Evolutionary conservation across 2,797 vertebrate species (phyloP).

Genomic region (Schizopygopsis malacanthus): DNA sequence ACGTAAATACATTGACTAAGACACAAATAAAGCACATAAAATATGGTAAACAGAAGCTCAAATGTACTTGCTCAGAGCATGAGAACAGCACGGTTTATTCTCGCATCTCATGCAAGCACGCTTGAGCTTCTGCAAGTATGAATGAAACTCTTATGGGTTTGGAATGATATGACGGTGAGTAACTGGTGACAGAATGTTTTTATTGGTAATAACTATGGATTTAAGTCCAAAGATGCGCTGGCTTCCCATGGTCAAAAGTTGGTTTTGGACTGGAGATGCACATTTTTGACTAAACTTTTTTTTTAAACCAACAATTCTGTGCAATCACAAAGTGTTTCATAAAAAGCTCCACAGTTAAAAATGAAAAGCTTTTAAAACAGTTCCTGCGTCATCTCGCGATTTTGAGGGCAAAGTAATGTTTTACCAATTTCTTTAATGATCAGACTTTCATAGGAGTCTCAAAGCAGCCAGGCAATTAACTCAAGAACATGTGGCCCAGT

Average conservation of each 20-base stretch:
- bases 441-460: conserved; percentile 69
- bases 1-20: too few relatives aligned
- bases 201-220: not conserved
- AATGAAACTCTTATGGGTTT: not conserved
- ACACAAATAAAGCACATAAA: not conserved
- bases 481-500: conserved; percentile 74
- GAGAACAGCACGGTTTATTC: not conserved
- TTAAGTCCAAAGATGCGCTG: not conserved
- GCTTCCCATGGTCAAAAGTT: conserved; percentile 46
- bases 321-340: conserved; percentile 76
- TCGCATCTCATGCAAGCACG: not conserved
- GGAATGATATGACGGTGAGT: not conserved
- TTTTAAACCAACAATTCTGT: conserved; percentile 59
- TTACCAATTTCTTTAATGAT: conserved; percentile 78
- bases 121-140: not conserved
- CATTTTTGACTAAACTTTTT: conserved; percentile 63
- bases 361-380: conserved; percentile 77
- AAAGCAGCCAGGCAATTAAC: conserved; percentile 76
- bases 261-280: conserved; percentile 51
- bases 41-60: not conserved
- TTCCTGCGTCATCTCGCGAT: conserved; percentile 79
- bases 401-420: conserved; percentile 70
- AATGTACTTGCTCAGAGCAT: not conserved
- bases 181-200: not conserved
- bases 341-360: conserved; percentile 41